phyloP scores from a whole-genome alignment of 2,888 invertebrate species.

The Eupithecia tripunctaria region DNA sequence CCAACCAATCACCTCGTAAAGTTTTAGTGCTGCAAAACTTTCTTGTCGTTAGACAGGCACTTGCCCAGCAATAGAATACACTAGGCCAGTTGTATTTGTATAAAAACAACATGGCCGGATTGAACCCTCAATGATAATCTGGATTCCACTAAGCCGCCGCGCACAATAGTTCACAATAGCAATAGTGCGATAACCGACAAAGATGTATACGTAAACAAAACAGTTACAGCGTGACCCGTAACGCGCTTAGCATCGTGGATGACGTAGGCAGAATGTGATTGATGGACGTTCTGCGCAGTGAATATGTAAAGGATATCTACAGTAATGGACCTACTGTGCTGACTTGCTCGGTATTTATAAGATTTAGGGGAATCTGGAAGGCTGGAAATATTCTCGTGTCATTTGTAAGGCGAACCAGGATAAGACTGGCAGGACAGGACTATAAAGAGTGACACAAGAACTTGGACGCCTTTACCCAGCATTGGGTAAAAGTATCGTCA shows the following conservation, averaged over 20 bases:
- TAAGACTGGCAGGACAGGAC: neutral
- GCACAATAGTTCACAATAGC: neutral
- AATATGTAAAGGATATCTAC: constrained; percentile 17
- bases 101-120: neutral
- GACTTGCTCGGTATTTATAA: constrained; percentile 16
- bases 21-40: neutral
- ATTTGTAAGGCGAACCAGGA: neutral
- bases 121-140: constrained; percentile 2
- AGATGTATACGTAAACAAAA: constrained; percentile 2
- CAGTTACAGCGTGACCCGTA: constrained; percentile 17
- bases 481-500: neutral
- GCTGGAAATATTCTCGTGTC: neutral
- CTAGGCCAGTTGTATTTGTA: neutral
- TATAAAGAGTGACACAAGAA: neutral
- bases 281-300: constrained; percentile 31
- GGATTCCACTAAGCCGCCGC: neutral
- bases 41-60: neutral
- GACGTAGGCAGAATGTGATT: constrained; percentile 33
- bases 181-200: neutral
- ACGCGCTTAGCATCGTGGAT: constrained; percentile 17
- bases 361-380: too few species aligned
- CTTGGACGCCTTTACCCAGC: neutral
- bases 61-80: neutral
- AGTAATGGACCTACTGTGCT: constrained; percentile 10
- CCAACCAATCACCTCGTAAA: neutral